Evolutionary conservation across 2,113 vertebrate species (phyloP).

Genomic region (Rutilus rutilus): DNA sequence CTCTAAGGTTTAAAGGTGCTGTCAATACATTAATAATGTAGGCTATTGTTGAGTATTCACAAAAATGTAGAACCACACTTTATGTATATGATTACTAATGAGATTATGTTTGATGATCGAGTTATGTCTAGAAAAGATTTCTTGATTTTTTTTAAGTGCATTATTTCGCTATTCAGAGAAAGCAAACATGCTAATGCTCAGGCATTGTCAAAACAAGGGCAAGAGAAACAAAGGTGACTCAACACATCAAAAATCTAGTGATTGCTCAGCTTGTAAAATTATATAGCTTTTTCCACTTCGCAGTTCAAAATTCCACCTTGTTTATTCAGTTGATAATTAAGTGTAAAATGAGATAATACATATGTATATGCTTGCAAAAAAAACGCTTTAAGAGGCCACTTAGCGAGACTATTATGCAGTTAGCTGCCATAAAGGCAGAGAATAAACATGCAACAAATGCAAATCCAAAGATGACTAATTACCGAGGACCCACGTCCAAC

Average conservation of each 20-base stretch:
- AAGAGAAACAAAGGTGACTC: constrained; percentile 65
- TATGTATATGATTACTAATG: neutral
- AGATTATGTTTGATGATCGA: neutral
- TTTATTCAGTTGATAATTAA: constrained; percentile 76
- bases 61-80: neutral
- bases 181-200: constrained; percentile 23
- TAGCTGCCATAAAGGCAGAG: constrained; percentile 51
- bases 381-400: constrained; percentile 59
- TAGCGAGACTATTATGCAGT: constrained; percentile 60
- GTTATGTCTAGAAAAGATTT: neutral
- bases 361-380: constrained; percentile 60
- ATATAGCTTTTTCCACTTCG: constrained; percentile 80
- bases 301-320: constrained; percentile 73
- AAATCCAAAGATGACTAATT: constrained; percentile 59
- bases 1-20: neutral
- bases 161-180: constrained; percentile 1
- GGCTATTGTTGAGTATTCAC: neutral
- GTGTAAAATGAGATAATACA: constrained; percentile 74
- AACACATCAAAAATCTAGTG: constrained; percentile 68
- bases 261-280: constrained; percentile 79
- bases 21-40: neutral
- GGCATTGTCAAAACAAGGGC: constrained; percentile 51
- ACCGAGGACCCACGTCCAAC: constrained; percentile 49
- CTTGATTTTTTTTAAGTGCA: neutral
- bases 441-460: constrained; percentile 44